Evolutionary conservation across 2,888 invertebrate species (phyloP).

Genomic region (Colostygia pectinataria): DNA sequence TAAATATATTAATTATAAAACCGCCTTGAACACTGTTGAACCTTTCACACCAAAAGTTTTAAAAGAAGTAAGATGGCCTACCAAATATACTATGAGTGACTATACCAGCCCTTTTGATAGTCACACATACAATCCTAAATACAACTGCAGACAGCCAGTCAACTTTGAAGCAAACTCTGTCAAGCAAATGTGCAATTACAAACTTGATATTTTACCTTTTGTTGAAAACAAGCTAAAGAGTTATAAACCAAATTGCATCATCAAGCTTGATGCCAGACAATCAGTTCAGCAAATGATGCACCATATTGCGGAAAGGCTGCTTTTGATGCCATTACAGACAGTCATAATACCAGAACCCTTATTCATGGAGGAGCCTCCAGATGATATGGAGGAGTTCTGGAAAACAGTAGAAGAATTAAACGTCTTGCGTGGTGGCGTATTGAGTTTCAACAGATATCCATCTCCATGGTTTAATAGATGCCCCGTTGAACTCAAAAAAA

Average conservation of each 20-base stretch:
- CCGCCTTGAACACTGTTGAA: conserved; percentile 38
- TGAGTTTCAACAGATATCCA: conserved; percentile 61
- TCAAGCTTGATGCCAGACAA: conserved; percentile 83
- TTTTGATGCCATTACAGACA: conserved; percentile 53
- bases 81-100: conserved; percentile 53
- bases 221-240: conserved; percentile 78
- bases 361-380: conserved; percentile 59
- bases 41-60: conserved; percentile 43
- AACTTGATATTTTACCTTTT: conserved; percentile 60
- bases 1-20: conserved; percentile 60
- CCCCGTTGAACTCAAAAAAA: conserved; percentile 84
- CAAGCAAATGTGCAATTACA: conserved; percentile 78
- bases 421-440: conserved; percentile 47
- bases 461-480: conserved; percentile 85
- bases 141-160: conserved; percentile 71
- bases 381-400: conserved; percentile 73
- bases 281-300: conserved; percentile 74
- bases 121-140: conserved; percentile 61
- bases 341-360: conserved; percentile 69
- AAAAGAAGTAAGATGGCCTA: conserved; percentile 59
- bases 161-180: conserved; percentile 69
- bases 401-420: conserved; percentile 52
- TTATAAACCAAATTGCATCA: conserved; percentile 78
- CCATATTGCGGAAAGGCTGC: conserved; percentile 68
- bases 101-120: conserved; percentile 47